These are phyloP conservation scores for Campoletis sonorensis DNA, from an alignment of 1,140 invertebrate species.

Conservation along the genomic window DNA sequence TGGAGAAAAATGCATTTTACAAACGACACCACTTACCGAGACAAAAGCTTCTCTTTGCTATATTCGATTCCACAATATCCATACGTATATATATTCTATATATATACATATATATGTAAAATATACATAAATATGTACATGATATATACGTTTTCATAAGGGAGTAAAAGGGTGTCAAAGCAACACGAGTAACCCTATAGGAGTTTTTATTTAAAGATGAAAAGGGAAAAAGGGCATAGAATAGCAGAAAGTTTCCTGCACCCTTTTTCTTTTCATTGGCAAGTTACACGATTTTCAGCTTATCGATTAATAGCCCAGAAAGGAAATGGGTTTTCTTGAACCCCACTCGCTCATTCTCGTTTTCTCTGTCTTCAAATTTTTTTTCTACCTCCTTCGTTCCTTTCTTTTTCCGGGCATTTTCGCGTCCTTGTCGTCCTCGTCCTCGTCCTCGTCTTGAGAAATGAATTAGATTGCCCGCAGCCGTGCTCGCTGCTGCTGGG, in stretches of 20 bases:
- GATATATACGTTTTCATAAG: not conserved
- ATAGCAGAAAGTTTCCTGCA: conserved; percentile 1
- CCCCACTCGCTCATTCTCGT: not conserved
- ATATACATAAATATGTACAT: no score
- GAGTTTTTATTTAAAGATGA: conserved; percentile 2
- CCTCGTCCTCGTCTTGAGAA: conserved; percentile 42
- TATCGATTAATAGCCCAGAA: conserved; percentile 46
- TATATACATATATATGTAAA: no score
- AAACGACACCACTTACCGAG: conserved; percentile 32
- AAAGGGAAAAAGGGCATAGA: conserved; percentile 17
- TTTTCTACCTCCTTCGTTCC: not conserved
- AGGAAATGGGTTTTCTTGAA: conserved; percentile 41
- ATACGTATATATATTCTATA: no score
- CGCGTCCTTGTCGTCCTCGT: not conserved
- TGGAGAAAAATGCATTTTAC: conserved; percentile 32
- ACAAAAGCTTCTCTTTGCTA: conserved; percentile 30
- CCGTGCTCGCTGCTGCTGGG: conserved; percentile 10
- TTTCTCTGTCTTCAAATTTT: conserved; percentile 20
- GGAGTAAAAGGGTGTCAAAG: conserved; percentile 32
- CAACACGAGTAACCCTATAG: conserved; percentile 34
- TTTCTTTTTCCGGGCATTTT: not conserved
- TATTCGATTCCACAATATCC: conserved; percentile 14
- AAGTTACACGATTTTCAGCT: conserved; percentile 46
- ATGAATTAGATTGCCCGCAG: conserved; percentile 45
- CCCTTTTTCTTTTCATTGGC: conserved; percentile 29